Base-by-base conservation (phyloP, 2,888 invertebrate species). In the Drosophila monieri region DNA sequence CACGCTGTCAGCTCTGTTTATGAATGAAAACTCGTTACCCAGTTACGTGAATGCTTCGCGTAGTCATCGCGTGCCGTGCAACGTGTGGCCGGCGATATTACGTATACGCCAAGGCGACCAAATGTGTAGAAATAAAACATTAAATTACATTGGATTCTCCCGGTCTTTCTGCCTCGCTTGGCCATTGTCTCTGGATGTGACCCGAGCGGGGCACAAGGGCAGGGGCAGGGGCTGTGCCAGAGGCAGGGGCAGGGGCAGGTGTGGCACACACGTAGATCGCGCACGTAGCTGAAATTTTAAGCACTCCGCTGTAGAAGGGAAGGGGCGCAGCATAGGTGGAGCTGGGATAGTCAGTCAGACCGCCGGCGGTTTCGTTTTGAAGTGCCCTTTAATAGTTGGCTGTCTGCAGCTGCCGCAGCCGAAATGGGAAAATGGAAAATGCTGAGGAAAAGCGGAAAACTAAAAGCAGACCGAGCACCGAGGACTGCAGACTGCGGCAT, bases 351-450 rank as follows among this genome's bases (percentile, higher is more conserved):
- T 53, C 62, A 55, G 69, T 55, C 70, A 47, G 49, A 67, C 61
- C 69, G 78, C 71, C 68, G 81, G 66, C 67, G 85, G 87, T 76
- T 84, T 78, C 66, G 59, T 65, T 66, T 70, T 78, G 81, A 85
- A 81, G 85, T 85, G 81, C 67, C 72, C 85, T 81, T 81, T 81
- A 81, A 81, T 81, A 87, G 81, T 85, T 87, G 72, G 76, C 81
- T 76, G 81, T 81, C 81, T 81, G 81, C 85, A 87, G 86, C 80
- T 78, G 65, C 62, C 61, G 73, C 76, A 73, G 78, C 70, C 68
- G 73, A n/a, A 41, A 41, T 41, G 39, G 53, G 25, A 51, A 53
- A 37, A 18, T 25, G 61, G 43, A 39, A 46, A 46, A 30, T 5
- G 35, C 12, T 5, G 18, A 15, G n/a, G 27, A 52, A 58, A 23